Percentiles rank a stretch among this genome's conserved stretches.
These are phyloP conservation scores for Perizoma affinitatum DNA, from an alignment of 2,888 invertebrate genomes.

Conservation along the genomic window DNA sequence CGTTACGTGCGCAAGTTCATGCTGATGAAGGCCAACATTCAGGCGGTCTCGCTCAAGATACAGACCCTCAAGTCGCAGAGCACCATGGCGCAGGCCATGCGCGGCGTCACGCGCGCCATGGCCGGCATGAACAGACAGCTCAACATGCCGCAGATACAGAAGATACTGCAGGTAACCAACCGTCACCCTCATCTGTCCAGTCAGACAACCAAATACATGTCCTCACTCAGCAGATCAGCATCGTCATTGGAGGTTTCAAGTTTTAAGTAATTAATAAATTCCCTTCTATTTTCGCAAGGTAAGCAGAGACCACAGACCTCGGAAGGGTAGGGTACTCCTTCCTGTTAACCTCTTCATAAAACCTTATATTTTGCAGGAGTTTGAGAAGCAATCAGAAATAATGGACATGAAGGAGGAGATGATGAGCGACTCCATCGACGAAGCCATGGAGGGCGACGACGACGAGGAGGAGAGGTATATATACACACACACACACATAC, in stretches of 20 bases:
- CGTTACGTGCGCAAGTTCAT: slow-evolving; percentile 99
- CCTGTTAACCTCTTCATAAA: too few relatives aligned
- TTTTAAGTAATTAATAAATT: too few relatives aligned
- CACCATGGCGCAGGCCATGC: slow-evolving; percentile 99
- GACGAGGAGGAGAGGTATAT: slow-evolving; percentile 97
- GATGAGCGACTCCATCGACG: slow-evolving; percentile 99
- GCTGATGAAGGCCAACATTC: slow-evolving; percentile 99
- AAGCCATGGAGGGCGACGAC: slow-evolving; percentile 99
- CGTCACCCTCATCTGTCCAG: background rate
- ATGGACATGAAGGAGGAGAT: slow-evolving; percentile 99
- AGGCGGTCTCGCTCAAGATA: slow-evolving; percentile 98
- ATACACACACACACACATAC: too few relatives aligned
- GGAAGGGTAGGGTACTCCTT: too few relatives aligned
- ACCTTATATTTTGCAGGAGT: slow-evolving; percentile 88
- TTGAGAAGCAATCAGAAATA: slow-evolving; percentile 99
- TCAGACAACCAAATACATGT: too few relatives aligned
- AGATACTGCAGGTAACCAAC: slow-evolving; percentile 86
- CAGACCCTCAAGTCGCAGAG: slow-evolving; percentile 99
- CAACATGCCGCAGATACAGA: slow-evolving; percentile 99
- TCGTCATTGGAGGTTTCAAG: too few relatives aligned
- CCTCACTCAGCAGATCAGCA: too few relatives aligned
- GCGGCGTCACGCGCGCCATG: slow-evolving; percentile 99
- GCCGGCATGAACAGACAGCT: slow-evolving; percentile 98
- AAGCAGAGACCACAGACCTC: too few relatives aligned
- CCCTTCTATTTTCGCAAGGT: too few relatives aligned